Conservation (phyloP, 2,113 vertebrate species). For the Petrocephalus zakoni region DNA sequence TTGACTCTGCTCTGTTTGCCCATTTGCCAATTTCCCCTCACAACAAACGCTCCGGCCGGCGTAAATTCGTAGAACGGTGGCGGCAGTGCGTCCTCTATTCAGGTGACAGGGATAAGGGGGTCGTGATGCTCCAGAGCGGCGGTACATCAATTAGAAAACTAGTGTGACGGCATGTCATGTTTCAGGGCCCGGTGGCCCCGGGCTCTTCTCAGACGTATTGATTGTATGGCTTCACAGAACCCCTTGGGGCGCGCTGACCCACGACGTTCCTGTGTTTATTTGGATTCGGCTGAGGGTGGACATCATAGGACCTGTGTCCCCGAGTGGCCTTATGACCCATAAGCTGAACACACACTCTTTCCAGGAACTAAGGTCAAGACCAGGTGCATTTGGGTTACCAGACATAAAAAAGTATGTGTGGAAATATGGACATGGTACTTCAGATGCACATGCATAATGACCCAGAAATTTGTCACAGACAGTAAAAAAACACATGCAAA, state of each 20-base stretch:
- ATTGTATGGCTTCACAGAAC: not conserved
- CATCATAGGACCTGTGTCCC: not conserved
- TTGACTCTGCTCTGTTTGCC: slow-evolving; percentile 43
- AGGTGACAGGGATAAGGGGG: not conserved
- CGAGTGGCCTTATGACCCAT: not conserved
- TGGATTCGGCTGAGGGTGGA: not conserved
- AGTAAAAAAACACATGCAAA: not conserved
- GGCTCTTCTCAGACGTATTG: not conserved
- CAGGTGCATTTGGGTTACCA: not conserved
- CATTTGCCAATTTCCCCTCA: slow-evolving; percentile 32
- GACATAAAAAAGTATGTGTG: not conserved
- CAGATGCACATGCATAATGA: not conserved
- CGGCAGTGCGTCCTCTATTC: not conserved
- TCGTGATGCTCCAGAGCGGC: slow-evolving; percentile 13
- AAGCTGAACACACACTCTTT: not conserved
- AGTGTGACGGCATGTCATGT: not conserved
- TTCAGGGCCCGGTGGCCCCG: not conserved
- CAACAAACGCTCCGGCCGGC: not conserved
- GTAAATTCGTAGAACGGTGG: not conserved
- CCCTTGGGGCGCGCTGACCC: not conserved
- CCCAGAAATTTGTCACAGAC: not conserved
- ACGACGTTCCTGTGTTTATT: not conserved
- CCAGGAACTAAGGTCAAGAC: not conserved
- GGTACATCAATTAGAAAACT: not conserved
- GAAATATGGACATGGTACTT: not conserved